Evolutionary conservation across 2,797 vertebrate genomes (phyloP).

Genomic region (Parambassis ranga): DNA sequence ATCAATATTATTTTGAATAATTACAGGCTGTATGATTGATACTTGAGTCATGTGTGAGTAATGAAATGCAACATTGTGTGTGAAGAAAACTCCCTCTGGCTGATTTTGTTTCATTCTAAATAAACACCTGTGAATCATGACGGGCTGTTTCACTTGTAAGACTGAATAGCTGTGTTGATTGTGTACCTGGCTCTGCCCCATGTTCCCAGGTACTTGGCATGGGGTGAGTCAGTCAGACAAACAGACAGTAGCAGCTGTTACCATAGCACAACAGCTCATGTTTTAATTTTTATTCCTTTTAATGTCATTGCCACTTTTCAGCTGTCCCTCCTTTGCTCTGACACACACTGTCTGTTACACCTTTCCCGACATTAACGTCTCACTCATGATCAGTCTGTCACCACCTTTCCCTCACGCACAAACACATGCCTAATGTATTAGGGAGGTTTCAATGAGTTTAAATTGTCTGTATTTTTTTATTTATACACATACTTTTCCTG

Average conservation of each 20-base stretch:
- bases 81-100: neutral
- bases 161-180: neutral
- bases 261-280: constrained; percentile 2
- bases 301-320: neutral
- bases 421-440: neutral
- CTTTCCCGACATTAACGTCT: neutral
- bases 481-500: too few relatives aligned
- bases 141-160: neutral
- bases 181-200: neutral
- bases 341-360: neutral
- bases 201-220: constrained; percentile 26
- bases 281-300: neutral
- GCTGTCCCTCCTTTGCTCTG: neutral
- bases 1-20: too few relatives aligned
- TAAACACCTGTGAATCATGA: neutral
- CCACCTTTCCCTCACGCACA: neutral
- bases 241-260: constrained; percentile 27
- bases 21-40: too few relatives aligned
- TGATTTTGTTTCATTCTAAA: too few relatives aligned
- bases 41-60: too few relatives aligned
- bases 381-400: neutral
- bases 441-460: neutral
- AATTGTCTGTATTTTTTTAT: too few relatives aligned
- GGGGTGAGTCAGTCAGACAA: constrained; percentile 41
- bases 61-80: too few relatives aligned